A percentile compares a stretch with the other conserved stretches of the same genome.
These are phyloP conservation scores for Parnassius glacialis DNA, from an alignment of 2,888 invertebrate species.

Conservation along the genomic window DNA sequence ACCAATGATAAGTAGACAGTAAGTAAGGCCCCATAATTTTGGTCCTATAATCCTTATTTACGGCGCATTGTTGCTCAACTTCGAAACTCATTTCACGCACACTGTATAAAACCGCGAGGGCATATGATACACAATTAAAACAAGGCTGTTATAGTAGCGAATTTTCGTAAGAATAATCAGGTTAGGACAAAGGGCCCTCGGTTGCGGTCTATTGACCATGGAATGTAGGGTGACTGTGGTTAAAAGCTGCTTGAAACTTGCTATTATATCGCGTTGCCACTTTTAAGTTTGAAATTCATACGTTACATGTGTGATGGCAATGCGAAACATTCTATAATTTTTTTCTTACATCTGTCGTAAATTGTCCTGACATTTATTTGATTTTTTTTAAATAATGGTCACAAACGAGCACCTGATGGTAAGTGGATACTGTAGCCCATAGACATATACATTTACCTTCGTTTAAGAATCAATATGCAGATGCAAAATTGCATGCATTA, in stretches of 20 bases:
- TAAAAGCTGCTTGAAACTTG: slow-evolving; percentile 3
- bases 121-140: slow-evolving; percentile 11
- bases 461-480: too few relatives aligned
- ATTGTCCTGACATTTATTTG: too few relatives aligned
- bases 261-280: slow-evolving; percentile 1
- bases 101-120: slow-evolving; percentile 2
- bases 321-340: neutral
- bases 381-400: too few relatives aligned
- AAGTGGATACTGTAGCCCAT: too few relatives aligned
- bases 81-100: slow-evolving; percentile 3
- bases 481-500: too few relatives aligned
- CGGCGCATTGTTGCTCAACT: neutral
- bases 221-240: slow-evolving; percentile 14
- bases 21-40: too few relatives aligned
- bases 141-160: slow-evolving; percentile 2
- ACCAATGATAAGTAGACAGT: too few relatives aligned
- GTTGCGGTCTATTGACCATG: slow-evolving; percentile 17
- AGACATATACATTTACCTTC: too few relatives aligned
- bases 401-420: too few relatives aligned
- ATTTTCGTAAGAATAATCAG: slow-evolving; percentile 5
- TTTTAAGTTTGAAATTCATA: neutral
- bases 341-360: neutral
- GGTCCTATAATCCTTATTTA: too few relatives aligned
- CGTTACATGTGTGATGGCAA: too few relatives aligned
- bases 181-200: slow-evolving; percentile 5